Percentiles rank a stretch among this genome's conserved stretches.
Conservation (phyloP, 2,113 vertebrate genomes). For the Mugil cephalus region DNA sequence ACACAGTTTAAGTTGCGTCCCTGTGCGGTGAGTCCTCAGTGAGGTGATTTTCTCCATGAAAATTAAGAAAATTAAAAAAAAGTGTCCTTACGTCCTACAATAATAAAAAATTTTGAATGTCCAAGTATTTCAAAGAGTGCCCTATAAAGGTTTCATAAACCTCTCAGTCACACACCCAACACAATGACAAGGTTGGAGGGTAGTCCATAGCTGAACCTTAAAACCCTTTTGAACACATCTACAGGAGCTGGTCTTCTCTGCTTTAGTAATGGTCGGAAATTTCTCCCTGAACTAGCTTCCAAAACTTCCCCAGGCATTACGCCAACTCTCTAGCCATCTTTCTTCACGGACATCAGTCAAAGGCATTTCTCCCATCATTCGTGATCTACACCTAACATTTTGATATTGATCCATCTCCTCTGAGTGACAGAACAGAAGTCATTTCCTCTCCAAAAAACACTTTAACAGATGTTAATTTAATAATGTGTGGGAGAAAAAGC, state of each 20-base stretch:
- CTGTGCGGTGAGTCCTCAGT: too few relatives aligned
- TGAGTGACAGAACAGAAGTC: conserved; percentile 69
- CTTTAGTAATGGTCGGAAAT: conserved; percentile 8
- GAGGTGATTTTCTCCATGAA: too few relatives aligned
- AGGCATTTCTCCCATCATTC: conserved; percentile 11
- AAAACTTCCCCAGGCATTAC: conserved; percentile 27
- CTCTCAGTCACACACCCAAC: conserved; percentile 3
- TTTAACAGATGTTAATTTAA: conserved; percentile 82
- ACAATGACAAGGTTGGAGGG: background rate
- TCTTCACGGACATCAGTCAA: conserved; percentile 55
- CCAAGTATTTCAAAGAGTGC: too few relatives aligned
- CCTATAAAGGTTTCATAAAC: too few relatives aligned
- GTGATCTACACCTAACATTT: conserved; percentile 48
- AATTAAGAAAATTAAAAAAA: too few relatives aligned
- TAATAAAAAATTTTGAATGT: too few relatives aligned
- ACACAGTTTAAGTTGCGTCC: too few relatives aligned
- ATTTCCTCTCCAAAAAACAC: conserved; percentile 69
- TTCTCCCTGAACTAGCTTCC: background rate
- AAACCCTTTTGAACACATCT: background rate
- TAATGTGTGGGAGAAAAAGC: conserved; percentile 78
- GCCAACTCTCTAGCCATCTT: conserved; percentile 20
- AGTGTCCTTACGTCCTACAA: too few relatives aligned
- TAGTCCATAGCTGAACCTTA: background rate
- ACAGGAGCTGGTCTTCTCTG: background rate
- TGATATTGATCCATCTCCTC: conserved; percentile 67